Evolutionary conservation across 1,140 invertebrate species (phyloP).

Genomic region (Manduca sexta): DNA sequence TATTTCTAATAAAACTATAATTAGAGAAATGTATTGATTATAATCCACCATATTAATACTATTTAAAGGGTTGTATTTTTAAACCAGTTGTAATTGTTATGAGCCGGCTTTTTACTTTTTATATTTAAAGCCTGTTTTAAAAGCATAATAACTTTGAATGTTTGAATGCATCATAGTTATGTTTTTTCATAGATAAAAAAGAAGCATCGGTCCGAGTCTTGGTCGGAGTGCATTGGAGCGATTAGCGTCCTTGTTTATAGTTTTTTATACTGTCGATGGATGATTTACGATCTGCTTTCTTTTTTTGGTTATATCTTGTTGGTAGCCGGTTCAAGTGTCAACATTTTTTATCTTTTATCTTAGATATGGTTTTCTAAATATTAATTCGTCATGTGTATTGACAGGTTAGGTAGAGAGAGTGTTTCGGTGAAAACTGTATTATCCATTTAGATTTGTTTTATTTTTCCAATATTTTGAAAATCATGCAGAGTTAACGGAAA

Average conservation of each 20-base stretch:
- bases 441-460: no score
- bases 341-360: slow-evolving; percentile 13
- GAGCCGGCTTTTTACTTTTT: no score
- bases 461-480: no score
- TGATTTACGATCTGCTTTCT: slow-evolving; percentile 38
- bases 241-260: slow-evolving; percentile 32
- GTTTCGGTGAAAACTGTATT: no score
- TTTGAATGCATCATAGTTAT: not conserved
- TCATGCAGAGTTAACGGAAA: no score
- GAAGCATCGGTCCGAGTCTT: slow-evolving; percentile 46
- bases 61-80: no score
- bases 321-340: slow-evolving; percentile 29
- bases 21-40: no score
- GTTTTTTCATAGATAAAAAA: not conserved
- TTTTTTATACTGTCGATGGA: slow-evolving; percentile 35
- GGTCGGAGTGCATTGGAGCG: slow-evolving; percentile 38
- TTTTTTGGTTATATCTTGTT: slow-evolving; percentile 29
- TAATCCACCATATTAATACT: no score
- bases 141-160: not conserved
- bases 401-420: not conserved
- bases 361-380: slow-evolving; percentile 6
- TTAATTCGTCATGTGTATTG: slow-evolving; percentile 5
- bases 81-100: no score
- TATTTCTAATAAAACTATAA: no score
- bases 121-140: not conserved